Evolutionary conservation across 2,888 invertebrate genomes (phyloP).

Genomic region (Melipona beecheii): DNA sequence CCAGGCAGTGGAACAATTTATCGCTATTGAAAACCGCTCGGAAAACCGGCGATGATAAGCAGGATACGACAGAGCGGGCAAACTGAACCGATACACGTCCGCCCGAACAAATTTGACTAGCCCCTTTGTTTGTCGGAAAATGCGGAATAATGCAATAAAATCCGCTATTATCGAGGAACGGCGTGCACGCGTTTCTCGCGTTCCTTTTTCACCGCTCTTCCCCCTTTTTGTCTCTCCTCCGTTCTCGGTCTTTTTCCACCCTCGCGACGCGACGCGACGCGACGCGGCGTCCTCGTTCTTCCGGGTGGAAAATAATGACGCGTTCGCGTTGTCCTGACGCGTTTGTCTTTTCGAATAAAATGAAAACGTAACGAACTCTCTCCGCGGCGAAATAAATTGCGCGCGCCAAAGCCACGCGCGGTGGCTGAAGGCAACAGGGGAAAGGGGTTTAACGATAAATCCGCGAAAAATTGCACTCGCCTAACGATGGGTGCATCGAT

Average conservation of each 20-base stretch:
- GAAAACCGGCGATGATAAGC: constrained; percentile 41
- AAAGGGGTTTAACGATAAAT: constrained; percentile 12
- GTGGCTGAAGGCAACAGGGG: neutral
- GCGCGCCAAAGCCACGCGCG: neutral
- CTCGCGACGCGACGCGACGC: neutral
- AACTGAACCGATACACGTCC: constrained; percentile 28
- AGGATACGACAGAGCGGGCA: constrained; percentile 31
- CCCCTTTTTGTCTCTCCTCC: neutral
- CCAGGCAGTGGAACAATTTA: constrained; percentile 30
- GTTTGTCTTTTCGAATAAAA: constrained; percentile 26
- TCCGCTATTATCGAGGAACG: constrained; percentile 29
- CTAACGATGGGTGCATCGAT: constrained; percentile 44
- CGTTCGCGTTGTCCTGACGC: constrained; percentile 8
- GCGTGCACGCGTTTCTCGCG: constrained; percentile 19
- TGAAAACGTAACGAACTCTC: constrained; percentile 13
- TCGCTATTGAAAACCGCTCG: constrained; percentile 46
- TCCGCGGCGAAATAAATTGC: constrained; percentile 17
- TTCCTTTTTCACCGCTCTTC: neutral
- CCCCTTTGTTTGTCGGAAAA: constrained; percentile 49
- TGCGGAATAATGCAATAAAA: constrained; percentile 49
- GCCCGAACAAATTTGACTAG: constrained; percentile 46
- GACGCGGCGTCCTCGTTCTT: neutral
- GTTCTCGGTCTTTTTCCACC: neutral
- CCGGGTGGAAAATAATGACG: constrained; percentile 25
- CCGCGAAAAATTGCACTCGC: constrained; percentile 48